These are phyloP conservation scores for Ornithoptera alexandrae DNA, from an alignment of 2,888 invertebrate species.

Conservation along the genomic window DNA sequence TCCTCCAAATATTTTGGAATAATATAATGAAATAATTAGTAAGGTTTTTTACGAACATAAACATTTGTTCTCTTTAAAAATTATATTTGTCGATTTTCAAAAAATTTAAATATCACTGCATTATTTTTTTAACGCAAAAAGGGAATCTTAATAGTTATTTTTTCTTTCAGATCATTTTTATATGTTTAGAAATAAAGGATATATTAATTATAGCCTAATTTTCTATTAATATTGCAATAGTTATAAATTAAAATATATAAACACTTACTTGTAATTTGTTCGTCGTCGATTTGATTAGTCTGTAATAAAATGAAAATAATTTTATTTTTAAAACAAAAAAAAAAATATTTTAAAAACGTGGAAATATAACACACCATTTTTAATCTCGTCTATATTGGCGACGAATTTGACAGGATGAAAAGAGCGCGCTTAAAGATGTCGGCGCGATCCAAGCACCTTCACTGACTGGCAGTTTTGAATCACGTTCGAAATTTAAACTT, in stretches of 20 bases:
- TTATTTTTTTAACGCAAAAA: too few species aligned
- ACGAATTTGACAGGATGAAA: conserved; percentile 29
- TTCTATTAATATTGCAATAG: too few species aligned
- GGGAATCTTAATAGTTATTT: too few species aligned
- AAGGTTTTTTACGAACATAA: too few species aligned
- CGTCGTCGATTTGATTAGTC: conserved; percentile 69
- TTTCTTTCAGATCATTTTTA: too few species aligned
- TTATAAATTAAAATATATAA: neutral
- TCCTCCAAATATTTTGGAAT: too few species aligned
- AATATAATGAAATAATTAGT: too few species aligned
- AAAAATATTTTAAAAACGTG: neutral
- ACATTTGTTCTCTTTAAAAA: too few species aligned
- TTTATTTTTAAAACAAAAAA: conserved; percentile 22
- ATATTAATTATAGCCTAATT: too few species aligned
- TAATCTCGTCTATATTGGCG: conserved; percentile 29
- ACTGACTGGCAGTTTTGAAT: conserved; percentile 55
- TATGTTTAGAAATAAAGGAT: too few species aligned
- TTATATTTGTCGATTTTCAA: too few species aligned
- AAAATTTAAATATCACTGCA: too few species aligned
- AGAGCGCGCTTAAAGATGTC: conserved; percentile 44
- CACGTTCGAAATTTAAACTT: conserved; percentile 59
- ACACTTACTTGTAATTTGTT: conserved; percentile 75
- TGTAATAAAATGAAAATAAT: conserved; percentile 44
- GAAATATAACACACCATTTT: conserved; percentile 58
- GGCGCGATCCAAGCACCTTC: conserved; percentile 50